Evolutionary conservation across 2,888 invertebrate species (phyloP).

Genomic region (Cremastinae sp.): DNA sequence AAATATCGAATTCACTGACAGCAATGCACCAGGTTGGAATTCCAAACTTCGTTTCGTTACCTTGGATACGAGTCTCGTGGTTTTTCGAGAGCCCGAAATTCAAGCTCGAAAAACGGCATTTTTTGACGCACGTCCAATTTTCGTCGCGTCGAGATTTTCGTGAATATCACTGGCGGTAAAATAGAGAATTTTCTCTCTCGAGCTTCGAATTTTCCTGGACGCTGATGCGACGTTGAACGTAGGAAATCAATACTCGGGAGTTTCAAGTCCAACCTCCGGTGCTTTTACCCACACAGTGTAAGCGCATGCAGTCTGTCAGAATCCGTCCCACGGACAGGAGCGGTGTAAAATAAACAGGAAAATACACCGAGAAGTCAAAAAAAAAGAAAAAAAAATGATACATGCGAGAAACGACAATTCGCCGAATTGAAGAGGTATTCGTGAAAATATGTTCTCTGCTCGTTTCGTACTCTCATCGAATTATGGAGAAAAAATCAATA

Average conservation of each 20-base stretch:
- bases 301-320: constrained; percentile 58
- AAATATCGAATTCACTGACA: constrained; percentile 5
- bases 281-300: constrained; percentile 46
- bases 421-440: constrained; percentile 6
- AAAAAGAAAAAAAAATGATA: constrained; percentile 38
- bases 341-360: not conserved
- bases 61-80: constrained; percentile 58
- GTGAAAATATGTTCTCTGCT: constrained; percentile 41
- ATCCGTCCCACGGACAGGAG: constrained; percentile 34
- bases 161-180: not conserved
- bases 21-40: constrained; percentile 12
- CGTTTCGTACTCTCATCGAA: not conserved
- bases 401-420: not conserved
- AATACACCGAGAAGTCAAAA: no score
- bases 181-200: not conserved
- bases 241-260: constrained; percentile 62
- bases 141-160: not conserved
- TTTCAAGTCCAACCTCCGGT: constrained; percentile 45
- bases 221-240: not conserved
- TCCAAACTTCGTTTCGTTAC: constrained; percentile 47
- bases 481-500: constrained; percentile 73
- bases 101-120: constrained; percentile 24
- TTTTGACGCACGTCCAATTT: not conserved
- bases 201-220: constrained; percentile 10
- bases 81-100: constrained; percentile 10